Base-by-base conservation (phyloP, 2,888 invertebrate species). In the Elmis aenea region DNA sequence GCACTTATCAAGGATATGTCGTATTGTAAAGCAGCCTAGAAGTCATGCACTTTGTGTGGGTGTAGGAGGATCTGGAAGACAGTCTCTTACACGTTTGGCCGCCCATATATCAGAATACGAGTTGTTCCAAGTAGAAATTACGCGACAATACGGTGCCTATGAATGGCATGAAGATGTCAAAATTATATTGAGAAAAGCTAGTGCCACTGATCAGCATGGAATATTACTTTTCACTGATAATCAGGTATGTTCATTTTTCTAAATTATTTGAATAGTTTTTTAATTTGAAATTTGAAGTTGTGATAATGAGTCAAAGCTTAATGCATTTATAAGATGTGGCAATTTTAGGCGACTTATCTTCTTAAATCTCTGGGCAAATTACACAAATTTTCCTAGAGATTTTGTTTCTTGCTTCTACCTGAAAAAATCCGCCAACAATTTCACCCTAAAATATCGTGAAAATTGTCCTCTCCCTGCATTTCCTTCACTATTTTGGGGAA, bases 161-260 rank as follows among this genome's bases (percentile, higher is more conserved):
- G 93, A 94, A 61, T 95, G 93, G 92, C 82, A 88, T 51, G 94
- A 94, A 64, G 94, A 95, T 65, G 70, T 95, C 26, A 94, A 93
- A 64, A 70, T 70, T 23, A 83, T 93, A 46, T 65, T 94, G 29
- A 75, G 75, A 43, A 90, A 84, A 68, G 80, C 88, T 0, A 87
- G 90, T 42, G 79, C 85, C 9, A 82, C 85, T 1, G 94, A 94
- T 51, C 75, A 85, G 52, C 85, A 89, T 60, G 88, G 85, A 47
- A 90, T 92, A 1, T 94, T 95, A 61, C 71, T 95, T 2, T 93
- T 94, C 61, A 83, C 87, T 18, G 94, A 95, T 62, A 82, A 85
- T 15, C 94, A 95, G 77, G 85, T 84, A 51, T n/a, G n/a, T n/a
- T n/a, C n/a, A n/a, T n/a, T n/a, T n/a, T n/a, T 14, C 21, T 18